Conservation (phyloP, 2,113 vertebrate genomes). For the Tympanuchus pallidicinctus region DNA sequence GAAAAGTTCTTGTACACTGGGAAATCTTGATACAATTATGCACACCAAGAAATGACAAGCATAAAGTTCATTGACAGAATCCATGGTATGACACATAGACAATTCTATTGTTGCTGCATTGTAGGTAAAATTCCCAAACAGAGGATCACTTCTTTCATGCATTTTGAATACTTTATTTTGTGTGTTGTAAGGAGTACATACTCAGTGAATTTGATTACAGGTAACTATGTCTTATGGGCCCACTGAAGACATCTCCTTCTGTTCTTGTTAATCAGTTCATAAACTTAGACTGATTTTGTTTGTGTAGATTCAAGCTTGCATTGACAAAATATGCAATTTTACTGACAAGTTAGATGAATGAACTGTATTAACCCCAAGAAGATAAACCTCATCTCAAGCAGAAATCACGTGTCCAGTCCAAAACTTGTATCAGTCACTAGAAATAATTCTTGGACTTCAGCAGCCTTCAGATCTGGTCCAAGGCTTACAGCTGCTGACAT, state of each 20-base stretch:
- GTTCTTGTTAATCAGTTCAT: not conserved
- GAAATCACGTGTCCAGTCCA: not conserved
- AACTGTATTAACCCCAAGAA: not conserved
- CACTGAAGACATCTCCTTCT: not conserved
- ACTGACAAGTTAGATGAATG: not conserved
- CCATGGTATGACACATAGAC: not conserved
- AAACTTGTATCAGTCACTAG: not conserved
- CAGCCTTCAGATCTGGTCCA: not conserved
- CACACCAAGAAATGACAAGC: not conserved
- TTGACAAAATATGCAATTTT: not conserved
- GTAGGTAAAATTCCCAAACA: not conserved
- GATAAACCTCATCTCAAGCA: not conserved
- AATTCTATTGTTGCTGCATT: not conserved
- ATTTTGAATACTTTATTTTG: not conserved
- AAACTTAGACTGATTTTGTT: not conserved
- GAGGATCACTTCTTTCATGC: not conserved
- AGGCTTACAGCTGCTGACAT: not conserved
- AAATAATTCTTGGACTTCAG: not conserved
- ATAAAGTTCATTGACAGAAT: constrained; percentile 36
- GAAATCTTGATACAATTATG: constrained; percentile 15
- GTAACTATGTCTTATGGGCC: not conserved
- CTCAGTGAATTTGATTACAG: not conserved
- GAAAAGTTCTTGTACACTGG: constrained; percentile 45
- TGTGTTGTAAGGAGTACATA: not conserved
- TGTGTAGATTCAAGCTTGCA: not conserved